These are phyloP conservation scores for Apteryx mantelli DNA, from an alignment of 2,113 vertebrate genomes.

Conservation along the genomic window DNA sequence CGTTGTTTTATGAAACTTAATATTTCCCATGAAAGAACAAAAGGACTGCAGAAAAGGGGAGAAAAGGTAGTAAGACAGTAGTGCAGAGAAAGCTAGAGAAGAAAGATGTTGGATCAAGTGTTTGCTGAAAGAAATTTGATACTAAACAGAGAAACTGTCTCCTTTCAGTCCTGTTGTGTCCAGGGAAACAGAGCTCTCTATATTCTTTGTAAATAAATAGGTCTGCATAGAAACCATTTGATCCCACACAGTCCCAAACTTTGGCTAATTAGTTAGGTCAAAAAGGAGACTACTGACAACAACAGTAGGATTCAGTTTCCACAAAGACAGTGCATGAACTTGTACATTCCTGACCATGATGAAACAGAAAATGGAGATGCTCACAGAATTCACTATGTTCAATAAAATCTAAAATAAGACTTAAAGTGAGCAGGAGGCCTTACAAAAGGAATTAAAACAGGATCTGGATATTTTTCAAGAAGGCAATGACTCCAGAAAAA, in stretches of 20 bases:
- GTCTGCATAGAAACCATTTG: background rate
- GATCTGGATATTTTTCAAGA: background rate
- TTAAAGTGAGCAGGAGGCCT: background rate
- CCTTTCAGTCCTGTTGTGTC: background rate
- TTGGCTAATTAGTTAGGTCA: background rate
- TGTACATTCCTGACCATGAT: background rate
- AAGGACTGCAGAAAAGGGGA: background rate
- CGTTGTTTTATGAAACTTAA: background rate
- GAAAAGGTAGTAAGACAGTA: background rate
- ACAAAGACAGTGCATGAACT: background rate
- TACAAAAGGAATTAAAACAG: background rate
- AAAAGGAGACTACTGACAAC: background rate
- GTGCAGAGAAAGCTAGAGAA: background rate
- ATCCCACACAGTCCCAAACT: rapidly evolving
- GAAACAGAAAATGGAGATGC: background rate
- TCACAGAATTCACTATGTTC: background rate
- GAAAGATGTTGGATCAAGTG: background rate
- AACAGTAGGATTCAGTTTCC: background rate
- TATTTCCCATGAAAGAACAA: background rate
- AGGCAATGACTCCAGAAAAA: background rate
- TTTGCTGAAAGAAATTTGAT: background rate
- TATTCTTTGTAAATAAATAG: background rate
- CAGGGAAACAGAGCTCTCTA: background rate
- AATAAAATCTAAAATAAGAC: background rate
- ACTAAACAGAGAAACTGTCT: background rate